Conservation (phyloP, 2,888 invertebrate genomes). For the Lasioglossum vierecki region DNA sequence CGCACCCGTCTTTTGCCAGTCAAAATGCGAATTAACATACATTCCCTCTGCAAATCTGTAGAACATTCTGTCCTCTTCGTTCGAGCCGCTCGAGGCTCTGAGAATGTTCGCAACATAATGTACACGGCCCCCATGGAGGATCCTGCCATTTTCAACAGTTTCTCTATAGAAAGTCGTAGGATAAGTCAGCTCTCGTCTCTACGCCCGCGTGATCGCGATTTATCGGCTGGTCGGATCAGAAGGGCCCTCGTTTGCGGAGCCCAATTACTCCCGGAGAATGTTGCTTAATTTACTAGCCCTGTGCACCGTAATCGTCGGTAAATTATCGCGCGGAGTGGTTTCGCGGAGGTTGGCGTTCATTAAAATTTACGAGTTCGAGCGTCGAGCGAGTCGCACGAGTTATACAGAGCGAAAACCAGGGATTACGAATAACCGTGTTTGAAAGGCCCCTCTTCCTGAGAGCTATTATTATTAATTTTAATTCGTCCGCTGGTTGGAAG, state of each 20-base stretch:
- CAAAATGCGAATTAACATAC: background rate
- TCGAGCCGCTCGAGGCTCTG: background rate
- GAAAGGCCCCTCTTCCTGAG: background rate
- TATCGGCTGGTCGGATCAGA: background rate
- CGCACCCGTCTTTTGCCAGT: background rate
- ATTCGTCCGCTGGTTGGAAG: background rate
- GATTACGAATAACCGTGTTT: background rate
- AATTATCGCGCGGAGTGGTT: constrained; percentile 3
- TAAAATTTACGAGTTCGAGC: background rate
- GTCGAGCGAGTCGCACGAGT: background rate
- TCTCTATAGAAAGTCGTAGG: background rate
- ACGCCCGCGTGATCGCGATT: background rate
- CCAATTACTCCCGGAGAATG: constrained; percentile 11
- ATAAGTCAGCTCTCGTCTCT: background rate
- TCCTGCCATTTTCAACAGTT: background rate
- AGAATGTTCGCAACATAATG: background rate
- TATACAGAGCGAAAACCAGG: background rate
- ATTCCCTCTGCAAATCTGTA: no score
- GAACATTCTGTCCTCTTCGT: background rate
- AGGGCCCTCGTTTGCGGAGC: background rate
- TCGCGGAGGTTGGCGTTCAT: background rate
- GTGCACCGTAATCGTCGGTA: background rate
- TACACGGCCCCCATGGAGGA: no score
- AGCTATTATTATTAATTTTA: background rate
- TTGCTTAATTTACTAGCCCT: constrained; percentile 5